phyloP scores from a whole-genome alignment of 64 coral and sea anemone species.

The Montipora efflorescens region DNA sequence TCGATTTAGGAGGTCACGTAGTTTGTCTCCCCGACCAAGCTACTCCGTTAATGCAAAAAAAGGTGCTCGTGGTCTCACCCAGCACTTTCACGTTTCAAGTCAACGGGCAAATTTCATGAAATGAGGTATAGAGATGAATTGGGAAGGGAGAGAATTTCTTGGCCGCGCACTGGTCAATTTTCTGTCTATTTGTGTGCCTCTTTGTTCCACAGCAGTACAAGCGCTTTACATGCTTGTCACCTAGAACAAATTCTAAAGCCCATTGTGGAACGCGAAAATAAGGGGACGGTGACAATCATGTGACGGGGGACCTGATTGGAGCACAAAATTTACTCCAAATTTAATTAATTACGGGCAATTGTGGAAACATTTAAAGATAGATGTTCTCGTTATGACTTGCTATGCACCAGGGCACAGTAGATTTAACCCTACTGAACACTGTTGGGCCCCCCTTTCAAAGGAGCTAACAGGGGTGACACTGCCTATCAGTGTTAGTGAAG shows the following conservation, averaged over 20 bases:
- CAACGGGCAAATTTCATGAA: not conserved
- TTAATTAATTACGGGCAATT: not conserved
- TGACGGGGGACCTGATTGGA: not conserved
- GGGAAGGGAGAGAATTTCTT: not conserved
- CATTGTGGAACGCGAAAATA: not conserved
- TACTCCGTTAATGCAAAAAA: not conserved
- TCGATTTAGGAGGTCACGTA: not conserved
- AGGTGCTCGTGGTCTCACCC: not conserved
- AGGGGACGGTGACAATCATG: not conserved
- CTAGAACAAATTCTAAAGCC: not conserved
- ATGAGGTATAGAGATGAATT: not conserved
- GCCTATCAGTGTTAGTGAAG: not conserved
- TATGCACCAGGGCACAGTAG: not conserved
- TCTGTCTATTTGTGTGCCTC: not conserved
- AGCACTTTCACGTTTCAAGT: too few relatives aligned
- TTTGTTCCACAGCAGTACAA: not conserved
- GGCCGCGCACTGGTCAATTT: not conserved
- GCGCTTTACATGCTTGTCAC: not conserved
- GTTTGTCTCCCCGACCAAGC: not conserved
- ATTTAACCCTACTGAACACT: not conserved
- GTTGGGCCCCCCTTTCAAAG: not conserved
- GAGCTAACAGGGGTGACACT: not conserved
- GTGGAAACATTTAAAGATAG: not conserved
- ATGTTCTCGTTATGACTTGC: not conserved
- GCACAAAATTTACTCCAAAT: slow-evolving; percentile 4